A percentile compares a stretch with the other conserved stretches of the same genome.
Evolutionary conservation across 2,888 invertebrate species (phyloP).

Genomic region (Nephrotoma flavescens): DNA sequence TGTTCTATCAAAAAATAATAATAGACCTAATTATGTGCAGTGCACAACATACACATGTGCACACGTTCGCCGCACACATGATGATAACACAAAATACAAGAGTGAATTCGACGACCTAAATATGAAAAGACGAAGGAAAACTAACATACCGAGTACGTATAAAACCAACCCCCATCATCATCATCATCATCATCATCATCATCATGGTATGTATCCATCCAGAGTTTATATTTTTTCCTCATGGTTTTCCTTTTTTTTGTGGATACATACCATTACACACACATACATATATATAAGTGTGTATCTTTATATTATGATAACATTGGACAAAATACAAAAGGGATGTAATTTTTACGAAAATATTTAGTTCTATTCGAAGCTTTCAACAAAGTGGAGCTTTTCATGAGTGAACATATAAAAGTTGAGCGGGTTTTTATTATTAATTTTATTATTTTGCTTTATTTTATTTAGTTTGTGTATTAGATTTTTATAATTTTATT

Average conservation of each 20-base stretch:
- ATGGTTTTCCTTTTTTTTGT: background rate
- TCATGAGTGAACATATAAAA: background rate
- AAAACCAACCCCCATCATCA: background rate
- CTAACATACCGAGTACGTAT: background rate
- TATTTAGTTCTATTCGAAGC: background rate
- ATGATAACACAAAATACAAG: background rate
- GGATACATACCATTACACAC: background rate
- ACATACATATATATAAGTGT: background rate
- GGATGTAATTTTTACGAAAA: background rate
- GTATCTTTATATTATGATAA: background rate
- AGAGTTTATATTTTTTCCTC: background rate
- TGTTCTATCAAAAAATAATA: no score
- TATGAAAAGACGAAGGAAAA: background rate
- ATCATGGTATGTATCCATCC: background rate
- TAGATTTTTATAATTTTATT: background rate
- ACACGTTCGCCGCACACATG: background rate
- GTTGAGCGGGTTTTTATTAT: background rate
- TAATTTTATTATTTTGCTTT: background rate
- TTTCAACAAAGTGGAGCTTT: background rate
- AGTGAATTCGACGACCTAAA: background rate
- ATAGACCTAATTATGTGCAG: background rate
- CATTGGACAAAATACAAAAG: background rate
- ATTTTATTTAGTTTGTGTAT: background rate
- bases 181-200: background rate
- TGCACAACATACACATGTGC: background rate